Base-by-base conservation (phyloP, 2,888 invertebrate genomes). In the Hirtodrosophila histrioides region DNA sequence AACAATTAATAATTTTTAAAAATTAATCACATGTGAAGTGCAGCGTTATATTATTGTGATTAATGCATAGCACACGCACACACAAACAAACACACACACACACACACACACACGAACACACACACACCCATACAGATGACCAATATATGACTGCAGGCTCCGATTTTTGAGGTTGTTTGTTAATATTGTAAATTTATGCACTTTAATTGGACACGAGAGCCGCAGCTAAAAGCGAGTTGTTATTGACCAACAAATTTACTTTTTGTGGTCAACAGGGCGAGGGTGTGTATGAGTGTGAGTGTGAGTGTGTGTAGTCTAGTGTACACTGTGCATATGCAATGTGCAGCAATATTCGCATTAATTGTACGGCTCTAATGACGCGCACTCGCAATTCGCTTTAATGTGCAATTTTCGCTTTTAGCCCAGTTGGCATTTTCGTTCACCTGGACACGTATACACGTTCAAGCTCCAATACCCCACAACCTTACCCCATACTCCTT, bases 161-260 rank as follows among this genome's bases (percentile, higher is more conserved):
- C 37, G 33, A 60, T 64, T 64, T 73, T 73, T 61, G 64, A 64
- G 75, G 49, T 65, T 66, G 61, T 65, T 83, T 71, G 69, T 83
- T 80, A 71, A 84, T 83, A 80, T 80, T 86, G 75, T 70, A 84
- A 86, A 80, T 77, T 83, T 69, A 86, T 80, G 72, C 80, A 83
- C 86, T 86, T 82, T 80, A 86, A 86, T 82, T 86, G 86, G 67
- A 83, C 69, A 67, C 61, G 56, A 73, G 80, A 69, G 81, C 71
- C 70, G 49, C 66, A 62, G 58, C 50, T 24, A 45, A 27, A 43
- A 55, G 35, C 50, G 49, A 45, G 61, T 56, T 75, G 54, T 63
- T 77, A 48, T 60, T 56, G 68, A 67, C 74, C 83, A 71, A 62
- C 74, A 71, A 76, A 80, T 81, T 81, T 72, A 86, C 84, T 67